Conservation (phyloP, 2,797 vertebrate genomes). For the Passerculus sandwichensis region DNA sequence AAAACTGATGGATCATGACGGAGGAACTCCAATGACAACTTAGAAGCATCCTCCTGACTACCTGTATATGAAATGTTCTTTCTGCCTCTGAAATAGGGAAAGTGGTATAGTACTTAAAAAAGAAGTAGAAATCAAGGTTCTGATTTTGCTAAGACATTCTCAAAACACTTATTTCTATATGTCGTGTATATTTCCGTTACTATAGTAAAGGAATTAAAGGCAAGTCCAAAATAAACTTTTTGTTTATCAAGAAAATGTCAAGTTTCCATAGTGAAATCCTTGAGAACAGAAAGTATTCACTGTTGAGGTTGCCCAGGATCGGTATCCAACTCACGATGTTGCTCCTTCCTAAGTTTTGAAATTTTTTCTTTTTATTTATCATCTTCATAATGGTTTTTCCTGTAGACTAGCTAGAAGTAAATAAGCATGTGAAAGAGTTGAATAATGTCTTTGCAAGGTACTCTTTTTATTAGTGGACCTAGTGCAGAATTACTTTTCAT, state of each 20-base stretch:
- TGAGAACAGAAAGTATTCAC: background rate
- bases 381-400: background rate
- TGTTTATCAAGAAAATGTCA: background rate
- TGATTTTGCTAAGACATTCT: background rate
- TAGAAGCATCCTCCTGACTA: background rate
- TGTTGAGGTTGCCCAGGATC: background rate
- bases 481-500: background rate
- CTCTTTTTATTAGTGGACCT: background rate
- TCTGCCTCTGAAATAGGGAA: background rate
- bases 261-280: background rate
- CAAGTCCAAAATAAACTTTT: background rate
- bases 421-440: background rate
- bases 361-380: background rate
- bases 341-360: background rate
- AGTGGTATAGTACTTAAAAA: background rate
- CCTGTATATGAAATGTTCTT: background rate
- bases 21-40: background rate
- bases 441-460: background rate
- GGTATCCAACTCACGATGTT: background rate
- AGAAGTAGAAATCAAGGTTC: background rate
- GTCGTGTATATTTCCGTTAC: background rate
- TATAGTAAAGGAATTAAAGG: background rate
- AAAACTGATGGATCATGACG: background rate
- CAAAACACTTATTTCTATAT: background rate
- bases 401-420: background rate